Evolutionary conservation across 37 sponge, comb jelly and placozoan genomes (phyloP), one percentile per base, ranked within the genome.

Genomic region (Theonella swinhoei): DNA sequence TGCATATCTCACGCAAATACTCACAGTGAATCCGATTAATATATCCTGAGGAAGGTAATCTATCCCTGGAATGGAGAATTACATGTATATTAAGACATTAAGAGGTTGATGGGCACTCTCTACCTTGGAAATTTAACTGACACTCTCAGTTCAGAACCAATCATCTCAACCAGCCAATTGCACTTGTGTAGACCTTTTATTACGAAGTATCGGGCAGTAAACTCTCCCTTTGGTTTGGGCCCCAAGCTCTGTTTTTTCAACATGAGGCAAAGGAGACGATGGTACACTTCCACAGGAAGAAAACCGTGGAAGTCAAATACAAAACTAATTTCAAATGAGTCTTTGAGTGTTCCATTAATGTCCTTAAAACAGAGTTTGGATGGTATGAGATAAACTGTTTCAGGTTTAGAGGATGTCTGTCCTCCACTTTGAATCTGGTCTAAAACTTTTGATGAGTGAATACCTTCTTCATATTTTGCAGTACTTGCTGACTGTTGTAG

Each of bases 261-360:
- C 68, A 75, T 7, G 33, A 84, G 28, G 62, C 85, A 80, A 34
- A 84, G 30, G 20, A 83, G 36, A 5, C 80, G 67, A 75, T 71
- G 67, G 41, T 72, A 89, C 24, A 89, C 71, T 61, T 84, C 90
- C 39, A 65, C 70, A 54, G 90, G 90, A 63, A 89, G 85, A 72
- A 83, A 89, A 3, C 64, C 62, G 19, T 68, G 23, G 28, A 89
- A 89, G 36, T 89, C 85, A 74, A 84, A 77, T 23, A 74, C 43
- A 58, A 89, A 89, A 3, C 42, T 37, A 24, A 69, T 0, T 7
- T 69, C 37, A 23, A 26, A 0, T 0, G 2, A 0, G 0, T 7
- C 9, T 38, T 0, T 42, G 19, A 19, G 29, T 2, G 42, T 38
- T 42, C 72, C 59, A 1, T 9, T 31, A 0, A 28, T 5, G 29